A percentile compares a stretch with the other conserved stretches of the same genome.
Conservation (phyloP, 2,113 vertebrate genomes). For the Urocynchramus pylzowi region DNA sequence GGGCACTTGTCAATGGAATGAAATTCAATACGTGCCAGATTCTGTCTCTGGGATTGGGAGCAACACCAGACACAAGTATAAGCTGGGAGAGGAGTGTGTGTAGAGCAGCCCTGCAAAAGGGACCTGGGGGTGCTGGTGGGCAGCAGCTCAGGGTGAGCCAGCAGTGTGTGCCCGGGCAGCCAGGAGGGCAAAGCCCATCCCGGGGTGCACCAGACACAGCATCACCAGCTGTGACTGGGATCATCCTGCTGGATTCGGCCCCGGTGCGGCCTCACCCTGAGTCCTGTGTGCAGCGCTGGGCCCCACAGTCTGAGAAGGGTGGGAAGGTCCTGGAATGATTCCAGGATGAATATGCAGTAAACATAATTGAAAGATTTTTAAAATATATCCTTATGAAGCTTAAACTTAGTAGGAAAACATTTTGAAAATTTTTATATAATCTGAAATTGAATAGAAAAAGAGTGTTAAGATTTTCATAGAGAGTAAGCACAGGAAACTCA, state of each 20-base stretch:
- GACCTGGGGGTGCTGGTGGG: neutral
- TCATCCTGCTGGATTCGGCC: neutral
- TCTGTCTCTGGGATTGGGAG: neutral
- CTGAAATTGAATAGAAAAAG: neutral
- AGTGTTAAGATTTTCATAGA: neutral
- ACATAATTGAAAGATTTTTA: neutral
- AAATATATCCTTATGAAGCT: neutral
- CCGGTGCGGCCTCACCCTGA: accelerated
- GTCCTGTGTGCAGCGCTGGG: neutral
- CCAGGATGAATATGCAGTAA: neutral
- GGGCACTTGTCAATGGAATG: neutral
- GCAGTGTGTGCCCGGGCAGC: neutral
- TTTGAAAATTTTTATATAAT: neutral
- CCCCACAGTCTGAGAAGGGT: neutral
- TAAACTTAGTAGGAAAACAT: neutral
- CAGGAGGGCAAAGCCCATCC: neutral
- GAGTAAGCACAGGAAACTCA: neutral
- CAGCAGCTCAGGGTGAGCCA: neutral
- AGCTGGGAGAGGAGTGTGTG: neutral
- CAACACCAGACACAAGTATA: accelerated
- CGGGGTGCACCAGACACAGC: neutral
- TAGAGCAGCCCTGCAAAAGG: neutral
- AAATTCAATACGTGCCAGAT: neutral
- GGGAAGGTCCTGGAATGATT: neutral
- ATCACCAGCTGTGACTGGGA: neutral